Conservation (phyloP, 2,797 vertebrate genomes). For the Morus bassanus region DNA sequence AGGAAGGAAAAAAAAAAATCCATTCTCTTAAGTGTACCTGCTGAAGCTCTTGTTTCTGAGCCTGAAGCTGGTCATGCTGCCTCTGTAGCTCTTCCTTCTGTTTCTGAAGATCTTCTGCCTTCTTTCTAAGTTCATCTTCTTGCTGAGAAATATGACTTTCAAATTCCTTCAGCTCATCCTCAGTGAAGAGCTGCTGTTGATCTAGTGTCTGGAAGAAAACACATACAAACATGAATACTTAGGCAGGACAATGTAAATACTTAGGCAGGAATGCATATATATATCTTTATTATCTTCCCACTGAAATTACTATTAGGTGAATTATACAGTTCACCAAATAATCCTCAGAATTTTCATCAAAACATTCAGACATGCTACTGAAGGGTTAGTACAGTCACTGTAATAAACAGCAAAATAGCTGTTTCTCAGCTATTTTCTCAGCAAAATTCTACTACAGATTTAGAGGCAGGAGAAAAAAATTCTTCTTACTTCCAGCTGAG, state of each 20-base stretch:
- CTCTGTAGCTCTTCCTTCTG: constrained; percentile 90
- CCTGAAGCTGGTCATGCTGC: constrained; percentile 91
- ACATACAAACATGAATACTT: not conserved
- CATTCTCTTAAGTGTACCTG: constrained; percentile 77
- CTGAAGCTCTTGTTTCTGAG: constrained; percentile 90
- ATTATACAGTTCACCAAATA: not conserved
- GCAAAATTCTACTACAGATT: not conserved
- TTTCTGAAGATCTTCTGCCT: constrained; percentile 86
- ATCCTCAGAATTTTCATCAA: not conserved
- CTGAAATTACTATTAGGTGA: not conserved
- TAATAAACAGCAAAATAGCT: not conserved
- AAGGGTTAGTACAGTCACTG: not conserved
- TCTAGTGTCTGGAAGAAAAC: constrained; percentile 85
- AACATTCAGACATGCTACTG: not conserved
- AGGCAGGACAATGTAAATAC: not conserved
- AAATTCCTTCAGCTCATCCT: constrained; percentile 93
- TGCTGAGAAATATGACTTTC: constrained; percentile 88
- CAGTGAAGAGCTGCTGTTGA: constrained; percentile 92
- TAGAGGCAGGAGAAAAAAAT: not conserved
- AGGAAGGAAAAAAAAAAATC: not conserved
- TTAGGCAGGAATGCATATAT: not conserved
- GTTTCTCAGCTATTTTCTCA: not conserved
- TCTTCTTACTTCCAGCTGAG: not conserved
- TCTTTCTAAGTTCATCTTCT: constrained; percentile 87
- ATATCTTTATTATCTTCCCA: not conserved